Base-by-base conservation (phyloP, 2,888 invertebrate species). In the Cataglyphis cursor region DNA sequence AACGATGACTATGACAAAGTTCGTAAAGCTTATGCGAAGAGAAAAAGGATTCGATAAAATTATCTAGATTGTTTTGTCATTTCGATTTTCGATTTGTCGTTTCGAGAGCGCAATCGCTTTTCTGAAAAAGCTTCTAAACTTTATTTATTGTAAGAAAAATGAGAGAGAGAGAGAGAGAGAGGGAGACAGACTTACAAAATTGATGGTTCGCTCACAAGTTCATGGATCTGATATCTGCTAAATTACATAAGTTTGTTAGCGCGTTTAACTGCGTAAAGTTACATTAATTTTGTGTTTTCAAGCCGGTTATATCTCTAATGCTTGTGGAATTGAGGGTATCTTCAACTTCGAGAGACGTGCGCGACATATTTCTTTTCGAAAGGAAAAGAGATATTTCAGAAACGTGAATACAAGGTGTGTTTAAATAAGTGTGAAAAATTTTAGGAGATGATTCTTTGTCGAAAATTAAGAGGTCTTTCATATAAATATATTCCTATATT, bases 81-180 rank as follows among this genome's bases (percentile, higher is more conserved):
- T 74, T 74, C 74, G 41, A 44, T 61, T 6, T 61, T 62, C 21
- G 74, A 73, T 44, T 61, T 48, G 44, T 73, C 44, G 31, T 44
- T 61, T 10, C 44, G 9, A 44, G 31, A 48, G 31, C 38, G 31
- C 38, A 73, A n/a, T 73, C 18, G 31, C n/a, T 24, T 28, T 9
- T 10, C 3, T 5, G 57, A 28, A 57, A 9, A 28, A 28, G 28
- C 28, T 28, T 28, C 28, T 59, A 12, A 61, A 44, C 41, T 61
- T 61, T 62, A 44, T 44, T 44, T 31, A 28, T 62, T 15, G 31
- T 15, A 62, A 15, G 44, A 41, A 28, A 24, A 44, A 51, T 51
- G 18, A 51, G n/a, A n/a, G n/a, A 51, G 48, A 48, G 8, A 48
- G 48, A 12, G 41, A 12, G 41, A 10, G 3, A 18, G 18, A 18